Conservation (phyloP, 2,797 vertebrate species). For the Darevskia mixta region DNA sequence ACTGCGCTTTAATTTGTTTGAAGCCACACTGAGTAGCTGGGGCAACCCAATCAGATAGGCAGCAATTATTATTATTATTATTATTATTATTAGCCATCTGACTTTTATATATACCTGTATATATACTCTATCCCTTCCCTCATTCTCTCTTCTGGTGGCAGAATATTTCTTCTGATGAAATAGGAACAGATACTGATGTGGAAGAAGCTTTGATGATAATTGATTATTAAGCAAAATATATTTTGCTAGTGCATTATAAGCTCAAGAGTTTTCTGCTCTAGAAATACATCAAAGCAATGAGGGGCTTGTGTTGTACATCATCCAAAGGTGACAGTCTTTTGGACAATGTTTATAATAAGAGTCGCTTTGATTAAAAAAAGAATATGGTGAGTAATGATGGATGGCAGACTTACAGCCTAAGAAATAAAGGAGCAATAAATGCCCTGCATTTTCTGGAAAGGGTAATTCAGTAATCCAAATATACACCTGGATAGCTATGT, state of each 20-base stretch:
- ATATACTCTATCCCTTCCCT: background rate
- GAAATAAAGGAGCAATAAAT: constrained; percentile 29
- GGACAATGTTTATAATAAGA: background rate
- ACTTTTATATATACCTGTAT: background rate
- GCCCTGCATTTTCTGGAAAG: background rate
- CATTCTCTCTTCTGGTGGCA: background rate
- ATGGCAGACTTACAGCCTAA: background rate
- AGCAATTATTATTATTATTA: too few species aligned
- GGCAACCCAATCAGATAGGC: too few species aligned
- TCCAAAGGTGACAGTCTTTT: background rate
- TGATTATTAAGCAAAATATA: background rate
- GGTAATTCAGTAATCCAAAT: background rate
- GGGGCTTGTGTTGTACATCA: background rate
- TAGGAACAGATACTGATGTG: background rate
- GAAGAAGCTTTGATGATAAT: background rate
- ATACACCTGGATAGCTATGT: background rate
- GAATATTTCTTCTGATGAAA: background rate
- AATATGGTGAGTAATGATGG: background rate
- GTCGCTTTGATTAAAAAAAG: background rate
- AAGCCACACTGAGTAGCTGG: too few species aligned
- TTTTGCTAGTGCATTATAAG: constrained; percentile 8
- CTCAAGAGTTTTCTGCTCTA: constrained; percentile 3
- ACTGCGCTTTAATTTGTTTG: background rate
- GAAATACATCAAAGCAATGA: constrained; percentile 31
- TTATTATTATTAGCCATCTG: background rate